Evolutionary conservation across 2,888 invertebrate genomes (phyloP), one percentile per base, ranked within the genome.

Genomic region (Plemyria rubiginata): DNA sequence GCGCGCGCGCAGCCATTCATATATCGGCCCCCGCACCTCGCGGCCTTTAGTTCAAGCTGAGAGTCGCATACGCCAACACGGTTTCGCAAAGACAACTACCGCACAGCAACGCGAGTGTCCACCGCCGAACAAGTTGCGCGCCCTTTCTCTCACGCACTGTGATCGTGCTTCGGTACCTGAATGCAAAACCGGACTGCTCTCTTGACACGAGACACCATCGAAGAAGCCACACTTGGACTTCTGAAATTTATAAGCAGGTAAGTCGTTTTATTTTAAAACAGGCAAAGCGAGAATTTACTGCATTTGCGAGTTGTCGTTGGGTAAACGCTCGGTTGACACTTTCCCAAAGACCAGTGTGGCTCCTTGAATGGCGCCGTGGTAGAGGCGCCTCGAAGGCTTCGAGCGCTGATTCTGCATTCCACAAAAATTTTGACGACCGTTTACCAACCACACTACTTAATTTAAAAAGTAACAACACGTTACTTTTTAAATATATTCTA

Each of bases 131-230:
- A 80, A 88, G 82, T 85, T 82, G 86, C 85, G 86, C 89, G 86
- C 88, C 91, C 91, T 92, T 91, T 91, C 91, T 92, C 92, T 91
- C 90, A 86, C 90, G 89, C 90, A 87, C 86, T 86, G 90, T 86
- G 84, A 84, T 87, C 90, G 91, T 91, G 90, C 86, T 84, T 82
- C 86, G 87, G 86, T 86, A 89, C 89, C 88, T 92, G 90, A 88
- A 89, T 91, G 87, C 90, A 84, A 90, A 91, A 88, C 88, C 91
- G 92, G 90, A 90, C 88, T 86, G 79, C 85, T 86, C 85, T 87
- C 85, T 85, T 85, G 77, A 82, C 81, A 86, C 84, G 75, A 85
- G 82, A 84, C 79, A 81, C 68, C 81, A 74, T 74, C 76, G 72
- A 81, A 83, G 85, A 85, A 85, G 81, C 87, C 81, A 72, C 79